These are phyloP conservation scores for Apis florea DNA, from an alignment of 1,140 invertebrate genomes.

Conservation along the genomic window DNA sequence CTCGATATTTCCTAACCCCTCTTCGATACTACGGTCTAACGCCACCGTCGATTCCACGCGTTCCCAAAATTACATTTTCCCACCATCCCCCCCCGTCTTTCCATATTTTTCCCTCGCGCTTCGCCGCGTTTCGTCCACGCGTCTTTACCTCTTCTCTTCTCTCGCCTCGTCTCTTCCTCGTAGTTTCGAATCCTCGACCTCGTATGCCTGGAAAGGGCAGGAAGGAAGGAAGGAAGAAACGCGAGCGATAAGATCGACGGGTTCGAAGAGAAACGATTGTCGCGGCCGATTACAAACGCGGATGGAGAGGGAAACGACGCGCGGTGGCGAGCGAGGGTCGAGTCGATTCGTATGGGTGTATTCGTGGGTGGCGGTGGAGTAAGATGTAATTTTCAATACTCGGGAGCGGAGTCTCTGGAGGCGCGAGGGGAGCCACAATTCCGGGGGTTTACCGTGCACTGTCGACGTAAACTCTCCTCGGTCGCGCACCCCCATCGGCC, in stretches of 20 bases:
- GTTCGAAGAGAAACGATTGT: constrained; percentile 47
- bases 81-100: constrained; percentile 42
- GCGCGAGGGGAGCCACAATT: constrained; percentile 75
- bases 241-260: not conserved
- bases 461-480: constrained; percentile 79
- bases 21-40: constrained; percentile 20
- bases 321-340: constrained; percentile 36
- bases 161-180: too few species aligned
- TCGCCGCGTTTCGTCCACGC: constrained; percentile 4
- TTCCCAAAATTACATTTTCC: constrained; percentile 51
- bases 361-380: constrained; percentile 63
- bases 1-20: constrained; percentile 62
- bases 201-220: too few species aligned
- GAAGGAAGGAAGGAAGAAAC: constrained; percentile 9
- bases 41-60: constrained; percentile 44
- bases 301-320: constrained; percentile 56
- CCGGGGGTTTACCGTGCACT: constrained; percentile 76
- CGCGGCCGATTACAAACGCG: constrained; percentile 67
- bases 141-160: constrained; percentile 4
- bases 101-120: constrained; percentile 52
- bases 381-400: constrained; percentile 80
- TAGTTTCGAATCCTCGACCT: too few species aligned
- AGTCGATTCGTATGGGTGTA: constrained; percentile 41
- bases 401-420: constrained; percentile 72
- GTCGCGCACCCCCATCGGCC: constrained; percentile 72